Conservation (phyloP, 2,888 invertebrate species). For the Amiota minor region DNA sequence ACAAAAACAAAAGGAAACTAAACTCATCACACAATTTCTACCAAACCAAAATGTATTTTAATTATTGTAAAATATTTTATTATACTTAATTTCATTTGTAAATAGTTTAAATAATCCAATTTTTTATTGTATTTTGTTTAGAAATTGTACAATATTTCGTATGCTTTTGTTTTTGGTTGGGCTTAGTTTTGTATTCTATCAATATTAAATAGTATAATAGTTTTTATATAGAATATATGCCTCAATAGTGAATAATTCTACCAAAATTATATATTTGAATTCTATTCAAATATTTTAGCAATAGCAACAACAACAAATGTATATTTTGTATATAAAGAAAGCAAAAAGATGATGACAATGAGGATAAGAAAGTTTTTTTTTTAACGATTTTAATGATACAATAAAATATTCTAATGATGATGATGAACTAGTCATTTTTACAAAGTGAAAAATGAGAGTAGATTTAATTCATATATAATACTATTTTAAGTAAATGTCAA, state of each 20-base stretch:
- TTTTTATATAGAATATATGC: too few relatives aligned
- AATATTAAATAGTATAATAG: too few relatives aligned
- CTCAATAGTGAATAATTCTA: too few relatives aligned
- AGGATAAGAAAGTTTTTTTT: too few relatives aligned
- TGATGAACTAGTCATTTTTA: conserved; percentile 68
- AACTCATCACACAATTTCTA: conserved; percentile 28
- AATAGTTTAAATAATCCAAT: too few relatives aligned
- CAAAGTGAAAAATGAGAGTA: conserved; percentile 68
- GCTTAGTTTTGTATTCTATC: not conserved
- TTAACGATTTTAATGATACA: conserved; percentile 46
- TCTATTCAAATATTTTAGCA: too few relatives aligned
- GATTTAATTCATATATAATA: conserved; percentile 31
- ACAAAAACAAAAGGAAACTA: not conserved
- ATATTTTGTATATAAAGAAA: too few relatives aligned
- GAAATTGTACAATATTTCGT: not conserved
- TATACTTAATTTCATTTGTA: conserved; percentile 8
- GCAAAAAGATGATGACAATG: too few relatives aligned
- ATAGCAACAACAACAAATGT: too few relatives aligned
- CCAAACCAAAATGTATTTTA: conserved; percentile 41
- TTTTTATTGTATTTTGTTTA: too few relatives aligned
- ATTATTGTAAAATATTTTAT: not conserved
- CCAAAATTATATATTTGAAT: too few relatives aligned
- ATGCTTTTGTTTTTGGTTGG: not conserved
- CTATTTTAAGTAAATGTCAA: not conserved
- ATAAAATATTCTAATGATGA: too few relatives aligned